Percentiles rank a stretch among this genome's conserved stretches.
phyloP scores from a whole-genome alignment of 2,113 vertebrate species.

The Saguinus midas region DNA sequence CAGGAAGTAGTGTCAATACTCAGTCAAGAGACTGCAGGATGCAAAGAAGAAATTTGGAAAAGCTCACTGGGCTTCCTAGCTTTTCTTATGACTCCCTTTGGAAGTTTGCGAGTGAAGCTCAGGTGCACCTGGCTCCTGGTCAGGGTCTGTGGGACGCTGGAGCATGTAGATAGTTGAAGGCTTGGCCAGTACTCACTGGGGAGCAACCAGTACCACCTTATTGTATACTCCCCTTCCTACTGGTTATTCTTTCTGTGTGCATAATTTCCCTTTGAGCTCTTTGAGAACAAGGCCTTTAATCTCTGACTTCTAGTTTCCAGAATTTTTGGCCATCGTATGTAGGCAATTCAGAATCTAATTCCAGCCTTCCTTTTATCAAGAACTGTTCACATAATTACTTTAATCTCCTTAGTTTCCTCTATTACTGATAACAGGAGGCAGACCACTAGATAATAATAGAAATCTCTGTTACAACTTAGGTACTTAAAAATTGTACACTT shows the following conservation, averaged over 20 bases:
- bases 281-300: background rate
- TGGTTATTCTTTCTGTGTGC: background rate
- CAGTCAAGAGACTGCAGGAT: background rate
- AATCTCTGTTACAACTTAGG: background rate
- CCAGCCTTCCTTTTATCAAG: background rate
- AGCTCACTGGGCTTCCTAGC: background rate
- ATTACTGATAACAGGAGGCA: background rate
- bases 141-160: background rate
- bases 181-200: background rate
- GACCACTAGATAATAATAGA: background rate
- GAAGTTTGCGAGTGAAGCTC: slow-evolving; percentile 19
- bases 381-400: slow-evolving; percentile 44
- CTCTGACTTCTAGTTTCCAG: background rate
- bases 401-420: background rate
- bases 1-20: background rate
- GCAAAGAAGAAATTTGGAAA: background rate
- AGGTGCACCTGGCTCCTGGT: background rate
- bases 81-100: background rate
- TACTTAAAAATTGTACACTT: background rate
- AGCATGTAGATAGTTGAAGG: background rate
- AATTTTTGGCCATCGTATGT: background rate
- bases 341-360: background rate
- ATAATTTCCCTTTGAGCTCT: background rate
- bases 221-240: background rate
- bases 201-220: background rate